These are phyloP conservation scores for Percina caprodes DNA, from an alignment of 2,113 vertebrate species.

Conservation along the genomic window DNA sequence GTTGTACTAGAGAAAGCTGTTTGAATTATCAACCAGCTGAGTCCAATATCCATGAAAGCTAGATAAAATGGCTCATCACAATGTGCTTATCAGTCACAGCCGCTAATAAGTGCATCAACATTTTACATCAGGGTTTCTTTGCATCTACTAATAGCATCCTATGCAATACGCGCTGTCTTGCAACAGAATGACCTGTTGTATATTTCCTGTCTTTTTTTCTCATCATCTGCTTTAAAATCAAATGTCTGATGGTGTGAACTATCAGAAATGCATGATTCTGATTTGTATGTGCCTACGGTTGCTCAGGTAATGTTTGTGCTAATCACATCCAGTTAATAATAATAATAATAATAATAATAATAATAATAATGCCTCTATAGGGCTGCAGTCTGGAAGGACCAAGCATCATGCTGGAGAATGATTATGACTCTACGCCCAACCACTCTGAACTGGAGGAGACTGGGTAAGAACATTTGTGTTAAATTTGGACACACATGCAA, in stretches of 20 bases:
- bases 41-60: conserved; percentile 14
- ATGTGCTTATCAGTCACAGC: conserved; percentile 13
- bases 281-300: conserved; percentile 27
- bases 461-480: conserved; percentile 79
- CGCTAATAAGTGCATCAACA: conserved; percentile 11
- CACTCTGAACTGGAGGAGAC: conserved; percentile 88
- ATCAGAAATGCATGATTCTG: conserved; percentile 75
- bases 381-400: conserved; percentile 93
- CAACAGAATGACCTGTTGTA: conserved; percentile 27
- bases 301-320: conserved; percentile 17
- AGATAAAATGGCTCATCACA: conserved; percentile 22
- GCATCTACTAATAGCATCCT: conserved; percentile 72
- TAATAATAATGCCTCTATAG: too few relatives aligned
- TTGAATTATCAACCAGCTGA: conserved; percentile 21
- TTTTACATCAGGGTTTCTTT: conserved; percentile 32
- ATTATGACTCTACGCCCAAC: conserved; percentile 90
- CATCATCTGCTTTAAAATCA: conserved; percentile 50
- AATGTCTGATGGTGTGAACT: conserved; percentile 32
- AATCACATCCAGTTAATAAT: not conserved
- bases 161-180: conserved; percentile 28
- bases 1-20: conserved; percentile 18
- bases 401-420: conserved; percentile 88
- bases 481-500: not conserved
- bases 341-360: too few relatives aligned
- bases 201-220: conserved; percentile 38